phyloP scores from a whole-genome alignment of 1,140 invertebrate species.

The Zaprionus vittiger region DNA sequence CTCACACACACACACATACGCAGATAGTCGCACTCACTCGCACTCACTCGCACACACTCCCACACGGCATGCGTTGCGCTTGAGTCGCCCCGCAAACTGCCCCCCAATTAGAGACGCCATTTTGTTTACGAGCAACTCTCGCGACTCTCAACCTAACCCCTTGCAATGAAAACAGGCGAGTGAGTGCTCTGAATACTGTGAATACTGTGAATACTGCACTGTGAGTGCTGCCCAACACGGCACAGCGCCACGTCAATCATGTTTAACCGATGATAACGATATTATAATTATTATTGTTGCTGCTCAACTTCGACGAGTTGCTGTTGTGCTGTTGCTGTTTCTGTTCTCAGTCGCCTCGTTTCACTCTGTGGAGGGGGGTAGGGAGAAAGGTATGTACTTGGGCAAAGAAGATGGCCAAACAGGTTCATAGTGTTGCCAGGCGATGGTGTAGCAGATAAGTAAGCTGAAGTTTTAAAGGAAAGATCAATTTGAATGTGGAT shows the following conservation, averaged over 20 bases:
- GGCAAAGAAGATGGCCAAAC: constrained; percentile 1
- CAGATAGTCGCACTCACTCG: not conserved
- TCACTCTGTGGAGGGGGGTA: not conserved
- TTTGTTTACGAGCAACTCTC: constrained; percentile 63
- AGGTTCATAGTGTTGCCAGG: not conserved
- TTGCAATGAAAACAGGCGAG: constrained; percentile 20
- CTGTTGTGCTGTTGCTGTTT: not conserved
- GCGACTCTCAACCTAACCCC: constrained; percentile 48
- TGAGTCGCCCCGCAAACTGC: constrained; percentile 63
- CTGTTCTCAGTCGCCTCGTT: not conserved
- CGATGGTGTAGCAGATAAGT: not conserved
- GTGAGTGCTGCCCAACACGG: constrained; percentile 11
- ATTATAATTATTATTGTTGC: constrained; percentile 34
- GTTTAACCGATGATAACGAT: constrained; percentile 29
- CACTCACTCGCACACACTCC: constrained; percentile 3
- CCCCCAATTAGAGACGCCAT: constrained; percentile 72
- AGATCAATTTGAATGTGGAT: not conserved
- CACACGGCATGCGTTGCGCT: constrained; percentile 55
- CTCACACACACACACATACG: constrained; percentile 20
- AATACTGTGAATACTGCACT: constrained; percentile 12
- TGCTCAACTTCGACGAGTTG: not conserved
- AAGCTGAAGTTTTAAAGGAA: not conserved
- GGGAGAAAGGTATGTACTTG: not conserved
- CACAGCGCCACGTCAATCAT: constrained; percentile 31
- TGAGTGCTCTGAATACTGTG: constrained; percentile 23